Percentiles rank a stretch among this genome's conserved stretches.
Evolutionary conservation across 2,797 vertebrate genomes (phyloP).

Genomic region (Sebastes taczanowskii): DNA sequence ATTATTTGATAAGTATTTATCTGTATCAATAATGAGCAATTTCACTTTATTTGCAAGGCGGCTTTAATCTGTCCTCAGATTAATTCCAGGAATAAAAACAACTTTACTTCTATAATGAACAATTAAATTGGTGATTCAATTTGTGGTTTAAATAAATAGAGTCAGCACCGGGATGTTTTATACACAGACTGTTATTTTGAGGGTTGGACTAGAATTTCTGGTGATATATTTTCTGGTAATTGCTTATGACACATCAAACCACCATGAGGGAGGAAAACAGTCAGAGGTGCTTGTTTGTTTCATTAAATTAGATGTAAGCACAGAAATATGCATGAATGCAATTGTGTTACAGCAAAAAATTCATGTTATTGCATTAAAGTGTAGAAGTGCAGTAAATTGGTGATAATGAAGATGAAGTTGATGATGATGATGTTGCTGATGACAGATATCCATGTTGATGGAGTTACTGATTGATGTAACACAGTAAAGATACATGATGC

Average conservation of each 20-base stretch:
- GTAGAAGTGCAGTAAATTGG: background rate
- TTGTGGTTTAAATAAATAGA: background rate
- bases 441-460: background rate
- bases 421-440: background rate
- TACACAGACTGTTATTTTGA: background rate
- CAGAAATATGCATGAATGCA: background rate
- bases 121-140: background rate
- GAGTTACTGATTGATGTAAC: background rate
- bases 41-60: background rate
- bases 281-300: background rate
- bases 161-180: background rate
- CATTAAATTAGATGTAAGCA: background rate
- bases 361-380: background rate
- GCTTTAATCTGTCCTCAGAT: background rate
- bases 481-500: background rate
- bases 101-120: background rate
- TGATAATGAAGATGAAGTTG: too few species aligned
- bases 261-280: background rate
- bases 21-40: background rate
- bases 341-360: too few species aligned
- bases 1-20: background rate
- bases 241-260: background rate
- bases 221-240: background rate
- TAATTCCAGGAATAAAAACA: background rate
- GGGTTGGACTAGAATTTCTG: background rate